phyloP scores from a whole-genome alignment of 2,888 invertebrate species.

The Muscina levida region DNA sequence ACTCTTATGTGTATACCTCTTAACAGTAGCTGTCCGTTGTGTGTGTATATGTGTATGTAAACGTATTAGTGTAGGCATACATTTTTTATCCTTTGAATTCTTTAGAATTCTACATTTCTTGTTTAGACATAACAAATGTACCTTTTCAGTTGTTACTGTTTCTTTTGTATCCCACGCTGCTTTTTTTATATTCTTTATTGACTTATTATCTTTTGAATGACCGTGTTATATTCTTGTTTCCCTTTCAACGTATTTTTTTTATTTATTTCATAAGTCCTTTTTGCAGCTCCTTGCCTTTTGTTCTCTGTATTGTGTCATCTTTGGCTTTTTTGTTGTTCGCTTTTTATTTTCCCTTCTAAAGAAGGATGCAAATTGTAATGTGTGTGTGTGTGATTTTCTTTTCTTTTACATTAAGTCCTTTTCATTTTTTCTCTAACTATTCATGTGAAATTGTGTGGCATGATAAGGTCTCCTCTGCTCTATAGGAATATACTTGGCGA shows the following conservation, averaged over 20 bases:
- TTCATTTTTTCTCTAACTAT: background rate
- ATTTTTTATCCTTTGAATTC: slow-evolving; percentile 18
- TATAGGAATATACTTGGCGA: background rate
- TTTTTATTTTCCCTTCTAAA: slow-evolving; percentile 8
- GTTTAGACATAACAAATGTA: slow-evolving; percentile 18
- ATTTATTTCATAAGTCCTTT: background rate
- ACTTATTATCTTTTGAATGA: slow-evolving; percentile 47
- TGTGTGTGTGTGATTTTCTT: background rate
- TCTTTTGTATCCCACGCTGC: background rate
- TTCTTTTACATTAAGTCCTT: background rate
- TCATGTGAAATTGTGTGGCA: slow-evolving; percentile 9
- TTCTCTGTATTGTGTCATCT: background rate
- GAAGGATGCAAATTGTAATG: slow-evolving; percentile 30
- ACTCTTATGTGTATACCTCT: background rate
- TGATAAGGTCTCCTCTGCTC: background rate
- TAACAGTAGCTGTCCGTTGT: background rate
- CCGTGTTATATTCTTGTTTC: slow-evolving; percentile 41
- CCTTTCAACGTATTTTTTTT: slow-evolving; percentile 14
- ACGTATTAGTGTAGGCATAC: background rate
- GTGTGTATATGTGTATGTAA: background rate
- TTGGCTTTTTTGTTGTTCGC: background rate
- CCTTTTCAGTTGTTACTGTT: slow-evolving; percentile 31
- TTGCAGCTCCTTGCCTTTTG: background rate
- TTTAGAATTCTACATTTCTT: background rate
- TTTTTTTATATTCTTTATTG: slow-evolving; percentile 22